Evolutionary conservation across 2,888 invertebrate genomes (phyloP), one percentile per base, ranked within the genome.

Genomic region (Platycheirus rosarum): DNA sequence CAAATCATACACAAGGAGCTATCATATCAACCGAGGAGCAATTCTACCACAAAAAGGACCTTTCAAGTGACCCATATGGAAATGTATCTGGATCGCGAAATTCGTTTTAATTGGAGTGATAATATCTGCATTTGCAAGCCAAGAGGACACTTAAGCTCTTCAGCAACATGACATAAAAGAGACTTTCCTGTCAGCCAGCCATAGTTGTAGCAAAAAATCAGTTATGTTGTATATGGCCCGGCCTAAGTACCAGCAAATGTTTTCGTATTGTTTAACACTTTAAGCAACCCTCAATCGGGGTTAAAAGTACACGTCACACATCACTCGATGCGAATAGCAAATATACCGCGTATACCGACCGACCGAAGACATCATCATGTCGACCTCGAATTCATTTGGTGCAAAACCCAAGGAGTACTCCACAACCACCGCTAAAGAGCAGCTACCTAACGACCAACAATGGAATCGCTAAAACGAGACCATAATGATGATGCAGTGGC

Each of bases 191-290:
- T 13, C 35, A 23, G 49, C 40, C 35, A 35, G 13, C 57, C 57
- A 42, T 23, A 29, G 57, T n/a, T n/a, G n/a, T 60, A 23, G 23
- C 55, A 26, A 60, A 51, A 14, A 60, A 40, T 23, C 16, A 68
- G 55, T 37, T 55, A 16, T 63, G 69, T 20, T 51, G 35, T 26
- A 40, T 18, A 65, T 63, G 68, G 84, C 85, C 85, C 62, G 9
- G 42, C 75, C 66, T 76, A 76, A 85, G 85, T 85, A 80, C 85
- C 82, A 85, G 85, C 85, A 85, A 85, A 85, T 85, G 85, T 85
- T 85, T 85, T 85, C 84, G 85, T 85, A 85, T 85, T 85, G 85
- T 85, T 85, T 85, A 85, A 85, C 85, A 85, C 85, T 85, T 85
- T 85, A 85, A 76, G 63, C 85, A 84, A 85, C 85, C 84, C 84